Conservation (phyloP, 2,113 vertebrate genomes). For the Scomber scombrus region DNA sequence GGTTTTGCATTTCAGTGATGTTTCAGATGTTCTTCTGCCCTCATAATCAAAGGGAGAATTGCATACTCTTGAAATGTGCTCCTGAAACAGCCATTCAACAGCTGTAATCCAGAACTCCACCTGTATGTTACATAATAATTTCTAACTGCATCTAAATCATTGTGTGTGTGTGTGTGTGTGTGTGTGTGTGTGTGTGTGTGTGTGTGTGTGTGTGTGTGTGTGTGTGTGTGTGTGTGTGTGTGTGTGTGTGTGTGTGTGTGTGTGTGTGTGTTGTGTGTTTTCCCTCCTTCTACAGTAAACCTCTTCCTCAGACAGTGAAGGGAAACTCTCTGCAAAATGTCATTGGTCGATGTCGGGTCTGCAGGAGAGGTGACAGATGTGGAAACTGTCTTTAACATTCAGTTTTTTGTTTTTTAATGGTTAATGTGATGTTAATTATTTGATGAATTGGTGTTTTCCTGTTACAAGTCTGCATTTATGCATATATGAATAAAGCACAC, state of each 20-base stretch:
- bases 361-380: constrained; percentile 80
- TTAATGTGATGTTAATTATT: background rate
- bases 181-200: constrained; percentile 14
- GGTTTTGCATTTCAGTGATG: too few species aligned
- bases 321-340: constrained; percentile 84
- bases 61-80: background rate
- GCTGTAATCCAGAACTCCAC: background rate
- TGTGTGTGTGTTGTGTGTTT: constrained; percentile 17
- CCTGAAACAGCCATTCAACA: background rate
- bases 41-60: background rate
- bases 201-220: constrained; percentile 5
- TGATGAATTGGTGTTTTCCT: background rate
- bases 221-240: constrained; percentile 8
- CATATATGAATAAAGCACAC: constrained; percentile 10
- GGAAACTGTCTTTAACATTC: constrained; percentile 13
- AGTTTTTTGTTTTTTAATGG: background rate
- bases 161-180: background rate
- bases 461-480: constrained; percentile 6
- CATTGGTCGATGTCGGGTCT: constrained; percentile 92
- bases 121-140: background rate
- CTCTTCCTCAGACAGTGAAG: constrained; percentile 88
- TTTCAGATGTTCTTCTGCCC: background rate
- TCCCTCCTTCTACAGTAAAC: constrained; percentile 83
- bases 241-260: background rate
- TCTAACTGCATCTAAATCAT: background rate